phyloP scores from a whole-genome alignment of 2,113 vertebrate genomes.

The Odocoileus virginianus region DNA sequence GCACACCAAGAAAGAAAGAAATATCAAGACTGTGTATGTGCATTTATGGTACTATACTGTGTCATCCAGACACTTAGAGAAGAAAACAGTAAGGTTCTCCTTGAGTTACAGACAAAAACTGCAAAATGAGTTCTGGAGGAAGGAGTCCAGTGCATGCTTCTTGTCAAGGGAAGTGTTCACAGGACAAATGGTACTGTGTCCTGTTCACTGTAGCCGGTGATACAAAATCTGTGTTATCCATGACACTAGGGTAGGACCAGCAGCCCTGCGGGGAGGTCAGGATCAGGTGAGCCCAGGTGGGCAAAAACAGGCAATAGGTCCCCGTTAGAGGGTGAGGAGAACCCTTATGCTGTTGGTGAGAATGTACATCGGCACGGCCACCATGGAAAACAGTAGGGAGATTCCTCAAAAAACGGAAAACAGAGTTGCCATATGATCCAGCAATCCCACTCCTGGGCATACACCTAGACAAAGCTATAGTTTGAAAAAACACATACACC shows the following conservation, averaged over 20 bases:
- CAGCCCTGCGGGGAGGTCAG: not conserved
- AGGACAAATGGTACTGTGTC: not conserved
- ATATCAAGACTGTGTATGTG: not conserved
- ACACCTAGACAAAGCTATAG: not conserved
- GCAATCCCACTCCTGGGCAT: not conserved
- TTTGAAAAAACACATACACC: not conserved
- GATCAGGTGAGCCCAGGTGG: not conserved
- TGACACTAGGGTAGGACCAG: not conserved
- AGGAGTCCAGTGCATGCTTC: fast-evolving
- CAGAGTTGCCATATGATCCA: not conserved
- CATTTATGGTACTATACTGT: not conserved
- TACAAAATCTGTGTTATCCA: not conserved
- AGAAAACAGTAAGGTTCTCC: not conserved
- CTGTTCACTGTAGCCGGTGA: not conserved
- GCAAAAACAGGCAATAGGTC: not conserved
- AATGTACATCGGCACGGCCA: not conserved
- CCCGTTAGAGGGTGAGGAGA: not conserved
- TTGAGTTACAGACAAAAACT: not conserved
- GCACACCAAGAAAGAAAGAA: not conserved
- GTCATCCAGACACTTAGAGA: not conserved
- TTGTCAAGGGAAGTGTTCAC: not conserved
- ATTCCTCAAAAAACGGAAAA: not conserved
- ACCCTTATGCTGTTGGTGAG: not conserved
- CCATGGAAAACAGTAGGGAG: not conserved
- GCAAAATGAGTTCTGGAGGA: not conserved